phyloP scores from a whole-genome alignment of 2,888 invertebrate genomes.

The Heliconius hortense region DNA sequence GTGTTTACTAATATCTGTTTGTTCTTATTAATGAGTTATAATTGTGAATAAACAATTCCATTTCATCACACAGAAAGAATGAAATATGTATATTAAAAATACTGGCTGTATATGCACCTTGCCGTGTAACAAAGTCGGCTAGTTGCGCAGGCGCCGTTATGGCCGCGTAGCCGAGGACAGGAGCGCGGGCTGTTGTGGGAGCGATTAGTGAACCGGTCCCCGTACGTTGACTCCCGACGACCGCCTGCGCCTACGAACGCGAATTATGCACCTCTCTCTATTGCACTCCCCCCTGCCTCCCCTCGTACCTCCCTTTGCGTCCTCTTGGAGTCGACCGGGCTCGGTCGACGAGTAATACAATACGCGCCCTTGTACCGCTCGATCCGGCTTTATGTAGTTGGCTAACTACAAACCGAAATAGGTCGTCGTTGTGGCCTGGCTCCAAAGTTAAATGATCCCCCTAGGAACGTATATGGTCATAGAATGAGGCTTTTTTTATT shows the following conservation, averaged over 20 bases:
- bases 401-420: slow-evolving; percentile 24
- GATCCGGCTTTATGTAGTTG: slow-evolving; percentile 24
- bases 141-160: slow-evolving; percentile 67
- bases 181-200: slow-evolving; percentile 71
- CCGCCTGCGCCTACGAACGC: slow-evolving; percentile 63
- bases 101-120: slow-evolving; percentile 16
- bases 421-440: slow-evolving; percentile 13
- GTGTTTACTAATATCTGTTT: slow-evolving; percentile 13
- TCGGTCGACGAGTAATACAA: slow-evolving; percentile 41
- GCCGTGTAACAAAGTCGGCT: slow-evolving; percentile 18
- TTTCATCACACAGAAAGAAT: not conserved
- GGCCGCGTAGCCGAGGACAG: slow-evolving; percentile 74
- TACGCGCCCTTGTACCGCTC: slow-evolving; percentile 27
- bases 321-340: slow-evolving; percentile 37
- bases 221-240: slow-evolving; percentile 77
- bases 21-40: not conserved
- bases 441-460: slow-evolving; percentile 33
- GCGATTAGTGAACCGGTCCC: slow-evolving; percentile 80
- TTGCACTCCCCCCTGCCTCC: slow-evolving; percentile 48
- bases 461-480: slow-evolving; percentile 44
- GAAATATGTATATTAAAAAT: slow-evolving; percentile 6
- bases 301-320: slow-evolving; percentile 39
- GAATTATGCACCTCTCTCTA: slow-evolving; percentile 64
- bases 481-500: slow-evolving; percentile 58
- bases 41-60: not conserved